Percentiles rank a stretch among this genome's conserved stretches.
Evolutionary conservation across 2,888 invertebrate genomes (phyloP).

Genomic region (Oscheius myriophilus): DNA sequence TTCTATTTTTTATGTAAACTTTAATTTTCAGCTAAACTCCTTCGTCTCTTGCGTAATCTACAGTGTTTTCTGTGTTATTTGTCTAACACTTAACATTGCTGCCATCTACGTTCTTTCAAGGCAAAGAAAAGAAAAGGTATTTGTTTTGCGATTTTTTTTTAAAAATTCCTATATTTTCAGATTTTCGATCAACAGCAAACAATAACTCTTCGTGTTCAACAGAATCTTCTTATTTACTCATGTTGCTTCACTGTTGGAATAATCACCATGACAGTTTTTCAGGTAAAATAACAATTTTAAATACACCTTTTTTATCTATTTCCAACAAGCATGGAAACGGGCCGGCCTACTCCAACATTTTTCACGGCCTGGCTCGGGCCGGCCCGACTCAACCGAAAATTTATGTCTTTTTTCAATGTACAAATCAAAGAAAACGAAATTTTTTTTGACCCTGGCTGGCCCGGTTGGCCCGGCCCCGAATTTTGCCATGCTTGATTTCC

Average conservation of each 20-base stretch:
- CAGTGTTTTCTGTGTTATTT: slow-evolving; percentile 33
- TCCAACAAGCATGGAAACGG: too few relatives aligned
- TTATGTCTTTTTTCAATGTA: too few relatives aligned
- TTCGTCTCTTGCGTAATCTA: slow-evolving; percentile 41
- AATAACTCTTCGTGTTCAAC: slow-evolving; percentile 41
- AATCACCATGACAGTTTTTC: slow-evolving; percentile 42
- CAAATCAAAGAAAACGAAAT: too few relatives aligned
- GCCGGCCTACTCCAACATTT: too few relatives aligned
- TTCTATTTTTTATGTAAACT: too few relatives aligned
- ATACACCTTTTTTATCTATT: too few relatives aligned
- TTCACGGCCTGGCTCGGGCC: too few relatives aligned
- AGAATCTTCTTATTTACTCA: slow-evolving; percentile 49
- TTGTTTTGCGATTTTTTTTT: neutral
- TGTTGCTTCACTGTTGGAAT: slow-evolving; percentile 45
- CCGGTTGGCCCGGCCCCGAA: too few relatives aligned
- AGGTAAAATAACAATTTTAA: slow-evolving; percentile 34
- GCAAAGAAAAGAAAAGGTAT: slow-evolving; percentile 43
- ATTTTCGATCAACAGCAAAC: slow-evolving; percentile 25
- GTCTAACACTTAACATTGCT: slow-evolving; percentile 37
- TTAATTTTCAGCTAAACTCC: slow-evolving; percentile 47
- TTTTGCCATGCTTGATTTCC: too few relatives aligned
- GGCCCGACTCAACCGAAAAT: too few relatives aligned
- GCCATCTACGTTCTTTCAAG: slow-evolving; percentile 41
- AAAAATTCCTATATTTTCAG: neutral
- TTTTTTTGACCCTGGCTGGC: too few relatives aligned